Base-by-base conservation (phyloP, 1,140 invertebrate species). In the Dendroctonus ponderosae region DNA sequence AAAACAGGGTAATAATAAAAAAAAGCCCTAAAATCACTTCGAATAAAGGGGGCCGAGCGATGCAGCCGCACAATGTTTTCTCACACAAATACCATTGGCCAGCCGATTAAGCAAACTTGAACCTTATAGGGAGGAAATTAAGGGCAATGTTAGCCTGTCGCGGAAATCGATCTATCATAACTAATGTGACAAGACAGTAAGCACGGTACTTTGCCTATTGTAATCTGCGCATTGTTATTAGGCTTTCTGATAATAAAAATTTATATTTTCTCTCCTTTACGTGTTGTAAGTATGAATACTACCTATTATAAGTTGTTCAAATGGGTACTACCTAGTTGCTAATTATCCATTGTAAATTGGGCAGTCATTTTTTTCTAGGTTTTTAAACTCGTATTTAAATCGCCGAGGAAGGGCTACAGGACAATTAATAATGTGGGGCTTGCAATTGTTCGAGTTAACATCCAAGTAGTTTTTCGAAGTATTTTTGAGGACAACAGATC, bases 141-240 rank as follows among this genome's bases (percentile, higher is more conserved):
- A 69, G 69, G 62, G 15, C 58, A 54, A 49, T 54, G 65, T 41
- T 71, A 61, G 69, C 50, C 43, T 53, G 38, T 49, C 70, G 44
- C 15, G 11, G 51, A 42, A 40, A 43, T 58, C 71, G 72, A 76
- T 76, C 72, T 71, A 74, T 76, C 74, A 76, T 76, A 73, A 73
- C 70, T 76, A 76, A 76, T 76, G 73, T 76, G 74, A 76, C 74
- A 67, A 70, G 74, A 73, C 74, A 74, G 74, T 72, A 72, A 76
- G 74, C 73, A 73, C 71, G 68, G 73, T 74, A 76, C 70, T 74
- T 76, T 74, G 74, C 74, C 73, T 76, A 76, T 76, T 76, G 74
- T 76, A 73, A 76, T 76, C 74, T 76, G 73, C 72, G 72, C 59
- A 74, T 76, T 76, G 74, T 76, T 73, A 52, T 66, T 62, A 42